Base-by-base conservation (phyloP, 2,888 invertebrate genomes). In the Buathra laborator region DNA sequence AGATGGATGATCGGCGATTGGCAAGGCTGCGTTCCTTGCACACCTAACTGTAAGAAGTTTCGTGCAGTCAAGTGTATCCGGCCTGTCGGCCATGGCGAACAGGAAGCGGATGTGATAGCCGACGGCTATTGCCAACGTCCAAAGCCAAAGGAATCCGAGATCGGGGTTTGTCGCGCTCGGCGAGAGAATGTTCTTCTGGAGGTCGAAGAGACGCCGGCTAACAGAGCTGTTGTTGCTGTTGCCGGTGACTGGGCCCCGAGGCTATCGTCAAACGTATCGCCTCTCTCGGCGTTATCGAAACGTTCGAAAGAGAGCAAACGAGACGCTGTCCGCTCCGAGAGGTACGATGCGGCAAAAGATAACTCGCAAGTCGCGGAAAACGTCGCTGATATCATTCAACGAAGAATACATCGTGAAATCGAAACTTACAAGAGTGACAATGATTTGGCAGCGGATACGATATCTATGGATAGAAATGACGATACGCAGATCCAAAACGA, bases 1-100 rank as follows among this genome's bases (percentile, higher is more conserved):
- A 93, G 94, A 87, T 94, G 94, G 94, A 90, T 93, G 90, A 90
- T 94, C 70, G 92, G 93, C 74, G 93, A 93, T 71, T 94, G 93
- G 93, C 90, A 90, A 86, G 90, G 90, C 19, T 93, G 94, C 87
- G 79, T 80, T 37, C 88, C 89, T n/a, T 92, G 93, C 86, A 89
- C 89, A 44, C 80, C 84, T 9, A 89, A 89, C 32, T 89, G 90
- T 86, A 88, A 86, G 67, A 91, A 88, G 53, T 83, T 72, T 37
- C 88, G 93, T 16, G 86, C 90, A 24, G 92, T 93, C 62, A 92
- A 92, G 81, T 93, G 93, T 83, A 88, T 91, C 62, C 89, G 90
- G 79, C 93, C 93, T 24, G 90, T 91, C 48, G 93, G 93, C 71
- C 90, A 89, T 80, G 92, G 92, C 29, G 92, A 93, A 87, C 93